Percentiles rank a stretch among this genome's conserved stretches.
phyloP scores from a whole-genome alignment of 2,113 vertebrate species.

The Puma concolor region DNA sequence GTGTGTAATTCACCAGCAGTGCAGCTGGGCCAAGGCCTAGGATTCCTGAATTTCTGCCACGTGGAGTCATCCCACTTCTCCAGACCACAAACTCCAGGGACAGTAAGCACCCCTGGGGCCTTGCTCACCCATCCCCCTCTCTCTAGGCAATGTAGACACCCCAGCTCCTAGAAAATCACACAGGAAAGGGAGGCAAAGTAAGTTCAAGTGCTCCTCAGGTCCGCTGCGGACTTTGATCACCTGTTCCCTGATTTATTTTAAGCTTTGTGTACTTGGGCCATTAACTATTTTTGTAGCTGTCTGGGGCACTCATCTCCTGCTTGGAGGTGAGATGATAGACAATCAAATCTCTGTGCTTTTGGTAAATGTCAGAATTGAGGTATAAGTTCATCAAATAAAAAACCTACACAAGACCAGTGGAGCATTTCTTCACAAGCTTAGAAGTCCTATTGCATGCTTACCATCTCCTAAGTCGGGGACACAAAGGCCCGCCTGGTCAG shows the following conservation, averaged over 20 bases:
- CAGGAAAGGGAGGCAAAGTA: not conserved
- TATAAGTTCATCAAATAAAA: not conserved
- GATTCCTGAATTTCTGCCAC: not conserved
- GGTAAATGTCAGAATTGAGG: constrained; percentile 2
- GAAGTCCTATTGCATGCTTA: not conserved
- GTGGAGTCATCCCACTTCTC: not conserved
- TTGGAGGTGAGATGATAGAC: not conserved
- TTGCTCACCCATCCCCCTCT: not conserved
- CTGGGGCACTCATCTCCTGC: constrained; percentile 6
- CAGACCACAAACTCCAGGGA: not conserved
- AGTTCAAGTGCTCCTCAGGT: not conserved
- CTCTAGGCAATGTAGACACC: not conserved
- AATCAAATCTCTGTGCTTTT: not conserved
- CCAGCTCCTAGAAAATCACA: not conserved
- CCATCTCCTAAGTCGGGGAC: not conserved
- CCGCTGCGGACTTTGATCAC: not conserved
- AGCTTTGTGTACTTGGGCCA: constrained; percentile 54
- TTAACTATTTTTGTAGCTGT: constrained; percentile 65
- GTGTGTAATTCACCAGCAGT: not conserved
- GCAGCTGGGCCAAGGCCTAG: not conserved
- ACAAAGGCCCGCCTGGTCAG: not conserved
- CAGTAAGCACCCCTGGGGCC: not conserved
- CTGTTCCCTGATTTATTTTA: constrained; percentile 72
- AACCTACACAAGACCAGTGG: not conserved
- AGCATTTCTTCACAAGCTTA: not conserved